Evolutionary conservation across 2,113 vertebrate genomes (phyloP).

Genomic region (Thinocorus orbignyianus): DNA sequence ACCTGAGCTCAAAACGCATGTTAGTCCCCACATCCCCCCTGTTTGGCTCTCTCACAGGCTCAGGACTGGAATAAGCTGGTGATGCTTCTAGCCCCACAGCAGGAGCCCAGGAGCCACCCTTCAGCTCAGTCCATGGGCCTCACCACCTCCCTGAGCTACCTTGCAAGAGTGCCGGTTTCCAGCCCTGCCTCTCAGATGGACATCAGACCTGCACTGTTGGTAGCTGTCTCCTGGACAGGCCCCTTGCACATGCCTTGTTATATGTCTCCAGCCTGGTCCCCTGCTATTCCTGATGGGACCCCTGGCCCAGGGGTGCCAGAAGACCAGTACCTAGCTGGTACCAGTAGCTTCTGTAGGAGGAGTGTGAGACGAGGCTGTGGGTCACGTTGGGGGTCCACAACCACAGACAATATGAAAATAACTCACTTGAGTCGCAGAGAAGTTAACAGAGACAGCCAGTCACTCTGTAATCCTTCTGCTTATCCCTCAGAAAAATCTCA

Average conservation of each 20-base stretch:
- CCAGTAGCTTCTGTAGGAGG: background rate
- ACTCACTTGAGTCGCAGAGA: background rate
- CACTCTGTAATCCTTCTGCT: background rate
- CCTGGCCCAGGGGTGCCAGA: background rate
- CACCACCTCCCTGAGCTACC: background rate
- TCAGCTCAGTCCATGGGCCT: background rate
- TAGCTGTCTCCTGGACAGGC: background rate
- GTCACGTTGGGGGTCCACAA: background rate
- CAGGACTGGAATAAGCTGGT: background rate
- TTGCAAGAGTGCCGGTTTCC: background rate
- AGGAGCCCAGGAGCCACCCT: background rate
- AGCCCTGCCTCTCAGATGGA: background rate
- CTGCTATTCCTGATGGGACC: background rate
- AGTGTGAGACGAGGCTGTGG: background rate
- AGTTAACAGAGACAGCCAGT: background rate
- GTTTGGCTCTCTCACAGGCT: rapidly evolving
- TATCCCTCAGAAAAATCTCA: rapidly evolving
- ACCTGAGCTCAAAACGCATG: rapidly evolving
- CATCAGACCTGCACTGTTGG: rapidly evolving
- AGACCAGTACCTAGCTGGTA: background rate
- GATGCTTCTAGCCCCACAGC: background rate
- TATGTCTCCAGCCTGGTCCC: background rate
- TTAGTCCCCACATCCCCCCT: rapidly evolving
- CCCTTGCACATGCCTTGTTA: rapidly evolving
- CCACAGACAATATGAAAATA: background rate